Evolutionary conservation across 2,888 invertebrate genomes (phyloP).

Genomic region (Lithophane leautieri): DNA sequence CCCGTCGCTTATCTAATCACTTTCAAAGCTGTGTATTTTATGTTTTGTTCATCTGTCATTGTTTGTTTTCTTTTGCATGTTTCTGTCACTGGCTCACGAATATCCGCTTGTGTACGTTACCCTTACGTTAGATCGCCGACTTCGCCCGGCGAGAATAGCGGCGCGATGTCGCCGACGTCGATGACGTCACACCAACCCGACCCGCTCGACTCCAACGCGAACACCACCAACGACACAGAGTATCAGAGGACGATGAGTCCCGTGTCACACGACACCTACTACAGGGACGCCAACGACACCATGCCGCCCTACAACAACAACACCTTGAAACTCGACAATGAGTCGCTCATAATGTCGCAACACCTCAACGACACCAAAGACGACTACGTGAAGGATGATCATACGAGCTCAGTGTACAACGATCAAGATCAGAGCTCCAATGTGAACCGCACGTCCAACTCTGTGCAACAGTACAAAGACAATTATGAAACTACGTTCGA

Average conservation of each 20-base stretch:
- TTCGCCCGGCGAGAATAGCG: conserved; percentile 83
- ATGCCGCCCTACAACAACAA: conserved; percentile 86
- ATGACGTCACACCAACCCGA: conserved; percentile 79
- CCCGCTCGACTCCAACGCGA: conserved; percentile 79
- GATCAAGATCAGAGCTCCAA: conserved; percentile 81
- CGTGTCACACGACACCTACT: conserved; percentile 91
- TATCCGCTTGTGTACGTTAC: conserved; percentile 88
- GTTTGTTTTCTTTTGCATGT: conserved; percentile 89
- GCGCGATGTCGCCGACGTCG: conserved; percentile 87
- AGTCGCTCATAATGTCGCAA: conserved; percentile 86
- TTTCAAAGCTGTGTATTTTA: conserved; percentile 72
- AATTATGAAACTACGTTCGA: conserved; percentile 97
- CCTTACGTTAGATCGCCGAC: conserved; percentile 87
- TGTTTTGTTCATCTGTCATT: conserved; percentile 80
- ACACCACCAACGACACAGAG: conserved; percentile 77
- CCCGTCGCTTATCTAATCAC: conserved; percentile 81
- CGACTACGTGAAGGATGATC: conserved; percentile 82
- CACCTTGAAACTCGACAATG: conserved; percentile 87
- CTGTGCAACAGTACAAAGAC: conserved; percentile 90
- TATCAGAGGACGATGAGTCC: conserved; percentile 85
- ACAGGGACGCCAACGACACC: conserved; percentile 77
- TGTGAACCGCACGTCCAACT: conserved; percentile 78
- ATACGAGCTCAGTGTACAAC: conserved; percentile 81
- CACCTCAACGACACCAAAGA: conserved; percentile 84
- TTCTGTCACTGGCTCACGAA: conserved; percentile 88